phyloP scores from a whole-genome alignment of 2,797 vertebrate species.

The Sebastes nivosus region DNA sequence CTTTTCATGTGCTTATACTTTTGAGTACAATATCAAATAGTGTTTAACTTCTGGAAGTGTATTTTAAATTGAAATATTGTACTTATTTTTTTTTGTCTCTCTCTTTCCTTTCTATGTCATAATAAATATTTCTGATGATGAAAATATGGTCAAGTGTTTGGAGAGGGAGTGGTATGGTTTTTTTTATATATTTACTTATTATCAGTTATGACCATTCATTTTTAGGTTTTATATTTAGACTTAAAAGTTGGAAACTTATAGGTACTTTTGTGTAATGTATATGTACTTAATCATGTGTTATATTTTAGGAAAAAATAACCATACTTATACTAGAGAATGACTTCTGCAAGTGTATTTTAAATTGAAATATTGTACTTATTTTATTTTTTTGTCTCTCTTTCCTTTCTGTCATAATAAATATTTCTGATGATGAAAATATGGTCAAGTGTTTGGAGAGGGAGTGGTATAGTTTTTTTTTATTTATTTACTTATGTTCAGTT shows the following conservation, averaged over 20 bases:
- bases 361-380: neutral
- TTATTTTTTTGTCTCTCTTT: neutral
- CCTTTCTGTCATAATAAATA: neutral
- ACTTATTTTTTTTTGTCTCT: neutral
- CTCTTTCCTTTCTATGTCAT: neutral
- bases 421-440: neutral
- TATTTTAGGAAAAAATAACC: too few relatives aligned
- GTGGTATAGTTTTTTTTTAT: neutral
- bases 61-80: neutral
- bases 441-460: neutral
- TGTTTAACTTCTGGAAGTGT: neutral
- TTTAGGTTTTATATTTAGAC: too few relatives aligned
- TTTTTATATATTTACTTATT: neutral
- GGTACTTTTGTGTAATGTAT: too few relatives aligned
- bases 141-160: neutral
- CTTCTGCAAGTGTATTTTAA: neutral
- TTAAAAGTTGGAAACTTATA: too few relatives aligned
- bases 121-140: neutral
- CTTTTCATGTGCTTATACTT: neutral
- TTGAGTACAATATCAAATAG: neutral
- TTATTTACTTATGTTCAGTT: neutral
- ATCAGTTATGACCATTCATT: too few relatives aligned
- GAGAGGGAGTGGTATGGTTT: neutral
- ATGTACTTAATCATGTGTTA: too few relatives aligned
- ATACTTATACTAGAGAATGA: too few relatives aligned